A percentile compares a stretch with the other conserved stretches of the same genome.
Evolutionary conservation across 2,888 invertebrate species (phyloP).

Genomic region (Tenthredo scrophulariae): DNA sequence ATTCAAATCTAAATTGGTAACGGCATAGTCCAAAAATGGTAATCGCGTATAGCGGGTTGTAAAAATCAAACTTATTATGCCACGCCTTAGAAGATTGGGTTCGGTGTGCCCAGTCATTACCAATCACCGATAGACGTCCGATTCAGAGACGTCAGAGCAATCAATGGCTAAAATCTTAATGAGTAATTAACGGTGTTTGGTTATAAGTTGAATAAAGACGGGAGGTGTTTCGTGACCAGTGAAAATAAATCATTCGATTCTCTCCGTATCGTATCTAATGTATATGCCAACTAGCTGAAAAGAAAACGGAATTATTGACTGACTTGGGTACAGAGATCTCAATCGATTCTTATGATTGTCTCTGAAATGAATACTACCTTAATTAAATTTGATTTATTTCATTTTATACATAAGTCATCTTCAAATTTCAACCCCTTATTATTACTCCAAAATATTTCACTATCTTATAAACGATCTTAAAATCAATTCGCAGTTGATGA

Average conservation of each 20-base stretch:
- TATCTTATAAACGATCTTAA: neutral
- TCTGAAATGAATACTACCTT: constrained; percentile 43
- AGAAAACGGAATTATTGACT: neutral
- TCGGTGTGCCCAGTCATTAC: constrained; percentile 54
- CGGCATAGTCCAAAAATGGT: constrained; percentile 55
- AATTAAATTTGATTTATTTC: constrained; percentile 44
- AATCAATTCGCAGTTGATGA: neutral
- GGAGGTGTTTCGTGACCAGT: constrained; percentile 37
- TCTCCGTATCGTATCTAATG: neutral
- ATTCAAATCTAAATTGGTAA: constrained; percentile 54
- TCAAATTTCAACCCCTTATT: neutral
- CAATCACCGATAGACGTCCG: constrained; percentile 50
- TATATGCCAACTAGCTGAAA: neutral
- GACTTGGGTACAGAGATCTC: constrained; percentile 29
- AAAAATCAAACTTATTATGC: constrained; percentile 53
- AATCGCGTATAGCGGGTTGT: constrained; percentile 19
- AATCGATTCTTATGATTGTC: constrained; percentile 43
- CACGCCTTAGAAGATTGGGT: constrained; percentile 54
- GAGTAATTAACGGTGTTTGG: constrained; percentile 54
- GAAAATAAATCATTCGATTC: constrained; percentile 44
- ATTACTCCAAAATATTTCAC: neutral
- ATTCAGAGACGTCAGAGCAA: constrained; percentile 52
- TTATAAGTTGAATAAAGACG: constrained; percentile 46
- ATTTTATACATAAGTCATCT: neutral
- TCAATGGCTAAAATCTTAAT: constrained; percentile 54